phyloP scores from a whole-genome alignment of 2,888 invertebrate genomes.

The Epinotia bilunana region DNA sequence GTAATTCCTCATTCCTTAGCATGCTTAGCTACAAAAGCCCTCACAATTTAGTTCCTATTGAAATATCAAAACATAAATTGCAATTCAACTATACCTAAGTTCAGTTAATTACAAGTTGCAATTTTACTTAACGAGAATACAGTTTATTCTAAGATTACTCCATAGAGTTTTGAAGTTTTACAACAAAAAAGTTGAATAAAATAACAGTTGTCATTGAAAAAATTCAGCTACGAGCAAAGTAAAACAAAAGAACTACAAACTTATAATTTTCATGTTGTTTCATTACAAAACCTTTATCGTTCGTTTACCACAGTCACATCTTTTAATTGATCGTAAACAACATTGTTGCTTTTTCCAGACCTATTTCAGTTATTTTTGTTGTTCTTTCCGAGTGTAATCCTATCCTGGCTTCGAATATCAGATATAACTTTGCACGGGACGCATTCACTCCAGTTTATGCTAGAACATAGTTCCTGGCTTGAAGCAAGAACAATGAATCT shows the following conservation, averaged over 20 bases:
- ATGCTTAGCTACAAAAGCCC: neutral
- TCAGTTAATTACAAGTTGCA: too few relatives aligned
- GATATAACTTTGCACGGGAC: constrained; percentile 26
- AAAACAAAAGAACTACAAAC: neutral
- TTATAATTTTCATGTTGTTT: too few relatives aligned
- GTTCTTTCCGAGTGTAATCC: neutral
- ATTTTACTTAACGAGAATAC: too few relatives aligned
- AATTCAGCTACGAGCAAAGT: neutral
- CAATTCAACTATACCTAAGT: neutral
- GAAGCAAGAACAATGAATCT: constrained; percentile 45
- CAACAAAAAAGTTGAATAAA: neutral
- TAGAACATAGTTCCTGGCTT: constrained; percentile 43
- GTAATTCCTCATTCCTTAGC: neutral
- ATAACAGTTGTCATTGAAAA: neutral
- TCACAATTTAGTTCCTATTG: neutral
- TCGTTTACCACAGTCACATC: neutral
- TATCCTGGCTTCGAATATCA: constrained; percentile 10
- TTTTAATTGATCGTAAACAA: neutral
- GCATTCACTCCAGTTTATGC: constrained; percentile 40
- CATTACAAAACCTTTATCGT: neutral
- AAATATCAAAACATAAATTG: neutral
- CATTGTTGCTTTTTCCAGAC: neutral
- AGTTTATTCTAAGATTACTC: too few relatives aligned
- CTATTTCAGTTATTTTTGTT: neutral
- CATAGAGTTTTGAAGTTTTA: too few relatives aligned